Conservation (phyloP, 2,888 invertebrate genomes). For the Harmothoe impar region DNA sequence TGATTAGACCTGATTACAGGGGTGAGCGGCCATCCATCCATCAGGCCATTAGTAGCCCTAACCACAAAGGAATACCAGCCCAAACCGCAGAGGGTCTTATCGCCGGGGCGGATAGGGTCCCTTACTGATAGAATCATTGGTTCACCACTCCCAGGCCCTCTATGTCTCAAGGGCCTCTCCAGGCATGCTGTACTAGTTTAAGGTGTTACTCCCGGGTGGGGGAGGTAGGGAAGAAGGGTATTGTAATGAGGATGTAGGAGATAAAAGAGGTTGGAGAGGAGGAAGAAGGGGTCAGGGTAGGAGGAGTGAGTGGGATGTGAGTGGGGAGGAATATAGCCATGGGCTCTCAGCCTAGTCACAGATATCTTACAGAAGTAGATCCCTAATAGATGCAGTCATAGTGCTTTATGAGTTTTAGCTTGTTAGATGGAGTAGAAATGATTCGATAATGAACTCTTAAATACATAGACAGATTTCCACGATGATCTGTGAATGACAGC, state of each 20-base stretch:
- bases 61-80: conserved; percentile 8
- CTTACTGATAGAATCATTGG: too few relatives aligned
- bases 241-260: not conserved
- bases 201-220: not conserved
- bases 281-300: not conserved
- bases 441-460: too few relatives aligned
- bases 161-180: not conserved
- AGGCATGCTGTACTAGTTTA: not conserved
- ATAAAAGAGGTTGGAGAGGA: not conserved
- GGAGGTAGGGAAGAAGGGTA: not conserved
- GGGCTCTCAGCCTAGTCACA: too few relatives aligned
- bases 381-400: too few relatives aligned
- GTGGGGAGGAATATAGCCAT: too few relatives aligned
- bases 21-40: not conserved
- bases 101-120: too few relatives aligned
- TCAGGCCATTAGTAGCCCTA: not conserved
- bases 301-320: not conserved
- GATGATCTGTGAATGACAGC: too few relatives aligned
- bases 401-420: too few relatives aligned
- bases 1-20: conserved; percentile 17
- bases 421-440: too few relatives aligned
- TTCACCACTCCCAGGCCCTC: not conserved
- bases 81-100: too few relatives aligned
- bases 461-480: too few relatives aligned
- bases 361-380: too few relatives aligned